Evolutionary conservation across 2,797 vertebrate genomes (phyloP), one percentile per base, ranked within the genome.

Genomic region (Trematomus bernacchii): DNA sequence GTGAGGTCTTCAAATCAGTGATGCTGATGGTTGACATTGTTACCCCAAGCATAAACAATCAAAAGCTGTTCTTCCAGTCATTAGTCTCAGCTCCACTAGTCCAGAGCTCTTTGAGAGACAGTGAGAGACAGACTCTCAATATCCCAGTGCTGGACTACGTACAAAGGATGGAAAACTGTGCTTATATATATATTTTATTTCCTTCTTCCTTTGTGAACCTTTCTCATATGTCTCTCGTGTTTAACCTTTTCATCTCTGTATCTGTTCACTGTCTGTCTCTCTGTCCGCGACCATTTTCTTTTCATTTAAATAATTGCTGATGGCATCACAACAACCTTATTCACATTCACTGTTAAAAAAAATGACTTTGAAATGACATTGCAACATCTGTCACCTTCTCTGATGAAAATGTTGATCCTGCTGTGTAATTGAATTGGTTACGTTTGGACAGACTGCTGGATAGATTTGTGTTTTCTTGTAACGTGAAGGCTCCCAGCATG

Each of bases 91-190:
- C 42, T 65, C 65, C n/a, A 43, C 40, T 53, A 18, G 11, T 54
- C 52, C 40, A 54, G 11, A 3, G 21, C 42, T 63, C 13, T 71
- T 47, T 67, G n/a, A 57, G 43, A 69, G 16, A 67, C 10, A 50
- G 46, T 8, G 27, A 10, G 47, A 66, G 18, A 58, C 12, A 61
- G 15, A 60, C 21, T 33, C 53, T 55, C 15, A 18, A 4, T 47
- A 48, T n/a, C n/a, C 6, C 15, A 64, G 27, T 7, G 27, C n/a
- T 46, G 16, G 6, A 30, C 43, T 18, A 30, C 23, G 16, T 54
- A 11, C 46, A 43, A 40, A 51, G 21, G 21, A 58, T 14, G 47
- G 21, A 52, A 33, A 55, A 53, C 30, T 33, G 16, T 43, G 1
- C 6, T 47, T 23, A 23, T 23, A 23, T 23, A 53, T 37, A 11